Evolutionary conservation across 2,888 invertebrate genomes (phyloP), one percentile per base, ranked within the genome.

Genomic region (Parascotia fuliginaria): DNA sequence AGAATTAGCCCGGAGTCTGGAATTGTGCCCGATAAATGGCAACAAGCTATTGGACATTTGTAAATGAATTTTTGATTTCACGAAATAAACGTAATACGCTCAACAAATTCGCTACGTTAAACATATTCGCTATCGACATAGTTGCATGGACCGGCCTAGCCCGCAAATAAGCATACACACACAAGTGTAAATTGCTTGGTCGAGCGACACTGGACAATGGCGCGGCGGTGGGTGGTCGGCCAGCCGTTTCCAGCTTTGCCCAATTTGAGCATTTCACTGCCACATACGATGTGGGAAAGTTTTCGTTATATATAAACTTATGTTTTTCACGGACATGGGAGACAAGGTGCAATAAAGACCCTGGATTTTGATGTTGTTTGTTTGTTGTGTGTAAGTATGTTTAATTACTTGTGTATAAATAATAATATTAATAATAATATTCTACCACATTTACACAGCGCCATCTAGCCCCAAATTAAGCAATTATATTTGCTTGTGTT

Each of bases 201-300:
- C 75, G 70, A 76, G 63, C 74, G 79, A 75, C 83, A 75, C 60
- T 62, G 77, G 65, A 82, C 82, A 81, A 80, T 80, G 73, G 70
- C 70, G 57, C 79, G 73, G 70, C 70, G 57, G 65, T 83, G 85
- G 83, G 85, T 85, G 85, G 85, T 85, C 83, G 75, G 37, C 56
- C 70, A 65, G 71, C 52, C 69, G 62, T 71, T 76, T 73, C 78
- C 65, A 69, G 68, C 68, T 78, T 75, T 75, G 76, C 76, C 81
- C 77, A 81, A 85, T 80, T 82, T 73, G 71, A 77, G 72, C 68
- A 72, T 69, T 81, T 77, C 76, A 78, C 80, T 65, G 67, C 57
- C 62, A 61, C 75, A 52, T 67, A 57, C 55, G 47, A 61, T 58
- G 63, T 65, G 66, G 66, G 62, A 64, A 57, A 64, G 62, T 65